Percentiles rank a stretch among this genome's conserved stretches.
Conservation (phyloP, 2,888 invertebrate genomes). For the Quadroppia sp. region DNA sequence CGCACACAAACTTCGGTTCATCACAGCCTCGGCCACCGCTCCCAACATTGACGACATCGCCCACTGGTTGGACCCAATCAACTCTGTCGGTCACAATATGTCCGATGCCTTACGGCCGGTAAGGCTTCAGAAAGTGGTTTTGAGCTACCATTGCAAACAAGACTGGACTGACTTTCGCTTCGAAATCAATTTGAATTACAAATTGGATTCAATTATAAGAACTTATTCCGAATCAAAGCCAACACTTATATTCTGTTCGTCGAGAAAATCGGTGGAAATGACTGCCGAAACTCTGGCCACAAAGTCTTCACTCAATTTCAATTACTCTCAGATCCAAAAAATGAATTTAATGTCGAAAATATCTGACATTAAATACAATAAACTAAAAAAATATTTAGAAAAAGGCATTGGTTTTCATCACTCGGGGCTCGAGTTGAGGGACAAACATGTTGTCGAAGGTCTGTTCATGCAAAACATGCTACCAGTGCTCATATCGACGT, state of each 20-base stretch:
- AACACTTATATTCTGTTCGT: conserved; percentile 70
- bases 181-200: conserved; percentile 71
- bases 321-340: conserved; percentile 23
- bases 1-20: conserved; percentile 57
- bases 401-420: conserved; percentile 71
- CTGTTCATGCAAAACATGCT: conserved; percentile 64
- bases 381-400: conserved; percentile 31
- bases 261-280: conserved; percentile 67
- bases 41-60: conserved; percentile 67
- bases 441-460: conserved; percentile 63
- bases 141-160: conserved; percentile 63
- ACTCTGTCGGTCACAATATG: conserved; percentile 16
- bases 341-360: not conserved
- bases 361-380: not conserved
- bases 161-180: conserved; percentile 66
- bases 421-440: conserved; percentile 66
- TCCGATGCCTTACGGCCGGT: conserved; percentile 68
- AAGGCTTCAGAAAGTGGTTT: conserved; percentile 65
- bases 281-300: conserved; percentile 62
- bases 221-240: conserved; percentile 70
- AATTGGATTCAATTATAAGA: conserved; percentile 64
- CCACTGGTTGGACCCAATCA: conserved; percentile 39
- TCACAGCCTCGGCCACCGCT: conserved; percentile 74
- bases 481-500: conserved; percentile 61
- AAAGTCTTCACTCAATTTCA: conserved; percentile 23